Evolutionary conservation across 1,140 invertebrate species (phyloP).

Genomic region (Neotoxoptera formosana): DNA sequence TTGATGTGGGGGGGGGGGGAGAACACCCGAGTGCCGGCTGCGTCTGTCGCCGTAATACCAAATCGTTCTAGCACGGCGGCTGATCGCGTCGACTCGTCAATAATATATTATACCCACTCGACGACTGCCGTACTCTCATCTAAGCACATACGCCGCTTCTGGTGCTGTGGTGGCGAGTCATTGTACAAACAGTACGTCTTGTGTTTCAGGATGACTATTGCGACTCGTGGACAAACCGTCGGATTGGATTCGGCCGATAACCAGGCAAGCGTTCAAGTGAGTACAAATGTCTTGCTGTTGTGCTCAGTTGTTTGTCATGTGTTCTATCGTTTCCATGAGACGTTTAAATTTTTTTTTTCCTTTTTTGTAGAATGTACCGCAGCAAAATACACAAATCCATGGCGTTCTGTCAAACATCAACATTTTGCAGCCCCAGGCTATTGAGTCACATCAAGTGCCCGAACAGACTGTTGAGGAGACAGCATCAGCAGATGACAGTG

Average conservation of each 20-base stretch:
- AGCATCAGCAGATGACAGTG: not conserved
- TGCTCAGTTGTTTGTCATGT: not conserved
- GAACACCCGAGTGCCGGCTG: not conserved
- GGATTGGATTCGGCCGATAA: constrained; percentile 58
- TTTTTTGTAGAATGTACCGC: constrained; percentile 53
- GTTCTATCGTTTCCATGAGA: too few species aligned
- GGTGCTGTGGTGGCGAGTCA: not conserved
- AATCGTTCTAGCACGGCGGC: not conserved
- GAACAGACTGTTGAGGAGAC: not conserved
- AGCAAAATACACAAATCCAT: constrained; percentile 48
- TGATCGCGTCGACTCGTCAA: not conserved
- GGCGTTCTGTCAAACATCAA: constrained; percentile 51
- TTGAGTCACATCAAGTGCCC: not conserved
- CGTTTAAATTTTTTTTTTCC: constrained; percentile 24
- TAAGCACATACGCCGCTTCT: not conserved
- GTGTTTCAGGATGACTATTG: constrained; percentile 57
- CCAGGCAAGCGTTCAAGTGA: constrained; percentile 55
- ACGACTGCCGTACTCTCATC: not conserved
- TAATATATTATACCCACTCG: not conserved
- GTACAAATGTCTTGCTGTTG: not conserved
- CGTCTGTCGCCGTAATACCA: not conserved
- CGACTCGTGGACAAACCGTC: constrained; percentile 57
- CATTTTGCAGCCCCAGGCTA: constrained; percentile 13
- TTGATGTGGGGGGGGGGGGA: not conserved
- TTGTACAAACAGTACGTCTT: not conserved